Percentiles rank a stretch among this genome's conserved stretches.
Conservation (phyloP, 2,113 vertebrate species). For the Marcusenius ussheri region DNA sequence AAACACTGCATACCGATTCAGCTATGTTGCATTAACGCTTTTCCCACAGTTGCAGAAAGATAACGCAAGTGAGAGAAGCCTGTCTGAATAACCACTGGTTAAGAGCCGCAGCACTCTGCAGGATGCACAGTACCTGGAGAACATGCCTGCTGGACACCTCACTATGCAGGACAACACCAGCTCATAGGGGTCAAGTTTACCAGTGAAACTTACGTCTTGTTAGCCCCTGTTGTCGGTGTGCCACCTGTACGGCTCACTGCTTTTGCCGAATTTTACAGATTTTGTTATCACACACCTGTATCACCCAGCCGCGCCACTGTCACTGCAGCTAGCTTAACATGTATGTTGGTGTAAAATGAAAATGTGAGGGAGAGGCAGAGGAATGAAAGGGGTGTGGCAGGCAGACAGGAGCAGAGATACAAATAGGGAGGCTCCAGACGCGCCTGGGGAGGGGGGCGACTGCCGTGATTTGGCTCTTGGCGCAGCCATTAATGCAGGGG, state of each 20-base stretch:
- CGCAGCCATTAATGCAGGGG: background rate
- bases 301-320: background rate
- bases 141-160: background rate
- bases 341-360: background rate
- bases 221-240: background rate
- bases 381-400: background rate
- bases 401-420: background rate
- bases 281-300: background rate
- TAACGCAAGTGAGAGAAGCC: background rate
- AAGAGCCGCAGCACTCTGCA: background rate
- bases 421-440: background rate
- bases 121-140: background rate
- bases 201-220: background rate
- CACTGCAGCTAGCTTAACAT: background rate
- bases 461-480: background rate
- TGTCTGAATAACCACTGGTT: background rate
- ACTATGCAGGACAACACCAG: background rate
- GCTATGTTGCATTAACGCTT: constrained; percentile 25
- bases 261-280: background rate
- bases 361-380: background rate
- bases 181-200: background rate
- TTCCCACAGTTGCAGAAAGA: constrained; percentile 15
- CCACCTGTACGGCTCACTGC: background rate
- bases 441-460: background rate
- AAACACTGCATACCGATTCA: constrained; percentile 38